These are phyloP conservation scores for Lutjanus argentimaculatus DNA, from an alignment of 2,797 vertebrate species.

Conservation along the genomic window DNA sequence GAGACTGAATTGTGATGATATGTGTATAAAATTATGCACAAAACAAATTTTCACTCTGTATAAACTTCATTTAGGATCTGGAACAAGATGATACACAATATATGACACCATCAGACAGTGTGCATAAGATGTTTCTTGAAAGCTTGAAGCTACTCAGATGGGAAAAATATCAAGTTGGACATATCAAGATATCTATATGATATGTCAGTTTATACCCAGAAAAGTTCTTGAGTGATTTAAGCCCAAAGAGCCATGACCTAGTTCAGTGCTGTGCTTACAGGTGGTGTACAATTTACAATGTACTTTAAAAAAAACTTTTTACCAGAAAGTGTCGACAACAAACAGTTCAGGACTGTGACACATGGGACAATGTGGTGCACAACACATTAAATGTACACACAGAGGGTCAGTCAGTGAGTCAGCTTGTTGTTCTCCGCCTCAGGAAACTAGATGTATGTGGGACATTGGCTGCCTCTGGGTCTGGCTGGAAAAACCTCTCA, in stretches of 20 bases:
- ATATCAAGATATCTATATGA: background rate
- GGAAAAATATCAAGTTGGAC: background rate
- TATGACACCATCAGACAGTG: background rate
- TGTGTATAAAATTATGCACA: background rate
- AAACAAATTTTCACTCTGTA: background rate
- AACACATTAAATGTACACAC: conserved; percentile 31
- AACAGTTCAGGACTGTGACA: conserved; percentile 36
- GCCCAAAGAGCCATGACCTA: background rate
- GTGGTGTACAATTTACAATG: background rate
- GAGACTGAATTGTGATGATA: background rate
- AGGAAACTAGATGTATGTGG: conserved; percentile 73
- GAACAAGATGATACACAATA: background rate
- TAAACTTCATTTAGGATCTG: background rate
- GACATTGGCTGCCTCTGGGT: conserved; percentile 75
- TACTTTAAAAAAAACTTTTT: background rate
- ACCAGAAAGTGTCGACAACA: background rate
- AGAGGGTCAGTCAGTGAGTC: conserved; percentile 69
- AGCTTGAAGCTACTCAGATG: background rate
- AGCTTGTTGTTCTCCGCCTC: conserved; percentile 68
- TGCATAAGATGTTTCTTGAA: background rate
- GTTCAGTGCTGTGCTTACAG: background rate
- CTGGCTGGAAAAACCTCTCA: conserved; percentile 72
- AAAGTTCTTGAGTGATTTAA: background rate
- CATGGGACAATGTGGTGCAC: conserved; percentile 14
- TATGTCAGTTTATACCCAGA: background rate